Percentiles rank a stretch among this genome's conserved stretches.
phyloP scores from a whole-genome alignment of 2,888 invertebrate species.

The Ligdia adustata region DNA sequence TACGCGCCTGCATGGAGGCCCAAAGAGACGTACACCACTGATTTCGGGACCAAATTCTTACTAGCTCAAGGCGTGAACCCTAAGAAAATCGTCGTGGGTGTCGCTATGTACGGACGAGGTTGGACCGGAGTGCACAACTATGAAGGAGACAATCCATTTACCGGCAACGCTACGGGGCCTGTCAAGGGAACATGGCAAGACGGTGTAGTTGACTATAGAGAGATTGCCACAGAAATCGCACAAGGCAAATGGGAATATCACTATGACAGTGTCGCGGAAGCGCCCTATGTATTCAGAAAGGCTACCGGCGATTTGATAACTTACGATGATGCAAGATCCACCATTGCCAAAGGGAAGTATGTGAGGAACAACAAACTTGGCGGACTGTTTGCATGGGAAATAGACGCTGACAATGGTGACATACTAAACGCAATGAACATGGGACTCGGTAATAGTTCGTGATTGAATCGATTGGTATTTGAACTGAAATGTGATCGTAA shows the following conservation, averaged over 20 bases:
- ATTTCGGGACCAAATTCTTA: slow-evolving; percentile 72
- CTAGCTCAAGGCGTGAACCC: slow-evolving; percentile 75
- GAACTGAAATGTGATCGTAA: slow-evolving; percentile 28
- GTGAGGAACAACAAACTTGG: slow-evolving; percentile 76
- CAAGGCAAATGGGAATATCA: slow-evolving; percentile 74
- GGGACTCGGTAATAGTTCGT: slow-evolving; percentile 70
- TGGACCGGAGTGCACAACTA: slow-evolving; percentile 76
- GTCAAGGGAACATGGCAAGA: slow-evolving; percentile 79
- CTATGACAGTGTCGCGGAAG: slow-evolving; percentile 74
- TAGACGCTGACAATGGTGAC: slow-evolving; percentile 78
- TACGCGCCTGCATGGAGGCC: slow-evolving; percentile 74
- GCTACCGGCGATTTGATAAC: slow-evolving; percentile 73
- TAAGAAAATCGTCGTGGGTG: slow-evolving; percentile 75
- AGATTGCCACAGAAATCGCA: slow-evolving; percentile 72
- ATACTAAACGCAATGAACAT: slow-evolving; percentile 77
- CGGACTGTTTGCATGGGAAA: slow-evolving; percentile 77
- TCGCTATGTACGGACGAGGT: slow-evolving; percentile 78
- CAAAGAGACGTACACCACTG: slow-evolving; percentile 78
- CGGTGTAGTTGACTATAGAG: slow-evolving; percentile 77
- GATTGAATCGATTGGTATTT: slow-evolving; percentile 28
- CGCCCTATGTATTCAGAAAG: slow-evolving; percentile 74
- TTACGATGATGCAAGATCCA: slow-evolving; percentile 74
- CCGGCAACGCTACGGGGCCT: slow-evolving; percentile 73
- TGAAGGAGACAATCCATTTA: slow-evolving; percentile 68
- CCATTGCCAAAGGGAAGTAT: slow-evolving; percentile 77